These are phyloP conservation scores for Siniperca scherzeri DNA, from an alignment of 2,797 vertebrate genomes.

Conservation along the genomic window DNA sequence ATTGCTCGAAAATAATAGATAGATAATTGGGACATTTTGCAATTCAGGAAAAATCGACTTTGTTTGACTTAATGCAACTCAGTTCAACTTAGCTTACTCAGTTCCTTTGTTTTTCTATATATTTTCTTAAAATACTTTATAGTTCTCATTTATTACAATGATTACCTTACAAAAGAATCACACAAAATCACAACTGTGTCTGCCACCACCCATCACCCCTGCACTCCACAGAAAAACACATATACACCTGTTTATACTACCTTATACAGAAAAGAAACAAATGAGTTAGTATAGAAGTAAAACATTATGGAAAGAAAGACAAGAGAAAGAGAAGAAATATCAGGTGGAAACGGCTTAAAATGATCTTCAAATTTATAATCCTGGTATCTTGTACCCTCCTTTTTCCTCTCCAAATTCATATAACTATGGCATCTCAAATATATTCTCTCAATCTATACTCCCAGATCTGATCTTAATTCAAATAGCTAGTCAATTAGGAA, in stretches of 20 bases:
- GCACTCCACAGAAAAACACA: background rate
- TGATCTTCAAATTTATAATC: background rate
- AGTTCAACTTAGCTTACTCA: background rate
- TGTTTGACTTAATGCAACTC: background rate
- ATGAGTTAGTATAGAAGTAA: background rate
- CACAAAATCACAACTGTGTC: background rate
- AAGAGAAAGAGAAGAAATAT: too few species aligned
- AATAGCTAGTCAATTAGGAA: background rate
- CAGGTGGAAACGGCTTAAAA: background rate
- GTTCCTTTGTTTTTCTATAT: too few species aligned
- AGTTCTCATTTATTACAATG: background rate
- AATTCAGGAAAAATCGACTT: background rate
- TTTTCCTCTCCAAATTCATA: background rate
- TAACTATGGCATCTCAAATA: background rate
- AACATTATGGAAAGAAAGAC: background rate
- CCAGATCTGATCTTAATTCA: background rate
- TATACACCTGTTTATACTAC: background rate
- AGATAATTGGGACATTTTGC: slow-evolving; percentile 8
- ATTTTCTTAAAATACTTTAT: background rate
- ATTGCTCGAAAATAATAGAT: slow-evolving; percentile 1
- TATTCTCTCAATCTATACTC: background rate
- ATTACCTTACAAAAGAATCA: background rate
- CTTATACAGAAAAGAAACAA: background rate
- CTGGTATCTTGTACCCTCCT: background rate
- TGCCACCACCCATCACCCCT: background rate